phyloP scores from a whole-genome alignment of 1,140 invertebrate genomes.

The Drosophila albomicans region DNA sequence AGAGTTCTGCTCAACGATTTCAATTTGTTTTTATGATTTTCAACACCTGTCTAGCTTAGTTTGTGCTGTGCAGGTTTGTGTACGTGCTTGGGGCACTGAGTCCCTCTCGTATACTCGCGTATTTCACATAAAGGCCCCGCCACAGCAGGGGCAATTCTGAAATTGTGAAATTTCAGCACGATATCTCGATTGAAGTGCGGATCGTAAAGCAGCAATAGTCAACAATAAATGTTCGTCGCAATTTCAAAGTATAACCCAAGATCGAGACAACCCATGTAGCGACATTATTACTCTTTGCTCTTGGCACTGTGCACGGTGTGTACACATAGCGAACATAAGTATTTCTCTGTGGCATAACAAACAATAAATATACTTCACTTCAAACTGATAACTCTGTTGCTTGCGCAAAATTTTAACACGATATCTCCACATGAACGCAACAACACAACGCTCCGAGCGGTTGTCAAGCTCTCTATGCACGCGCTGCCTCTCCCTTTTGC shows the following conservation, averaged over 20 bases:
- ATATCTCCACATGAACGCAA: conserved; percentile 60
- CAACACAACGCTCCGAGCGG: not conserved
- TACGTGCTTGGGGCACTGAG: conserved; percentile 51
- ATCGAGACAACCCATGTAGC: conserved; percentile 14
- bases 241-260: conserved; percentile 16
- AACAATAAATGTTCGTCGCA: conserved; percentile 34
- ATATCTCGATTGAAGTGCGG: conserved; percentile 63
- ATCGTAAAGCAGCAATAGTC: conserved; percentile 59
- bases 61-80: not conserved
- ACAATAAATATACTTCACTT: conserved; percentile 73
- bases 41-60: conserved; percentile 22
- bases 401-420: conserved; percentile 78
- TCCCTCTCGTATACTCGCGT: conserved; percentile 3
- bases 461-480: conserved; percentile 22
- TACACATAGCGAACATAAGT: not conserved
- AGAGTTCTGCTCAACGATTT: conserved; percentile 4
- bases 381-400: conserved; percentile 73
- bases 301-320: conserved; percentile 14
- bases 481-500: conserved; percentile 5
- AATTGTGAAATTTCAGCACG: conserved; percentile 80
- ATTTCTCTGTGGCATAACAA: conserved; percentile 38
- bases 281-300: conserved; percentile 36
- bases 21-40: conserved; percentile 12
- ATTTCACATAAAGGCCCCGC: conserved; percentile 51
- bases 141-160: conserved; percentile 42